phyloP scores from a whole-genome alignment of 1,140 invertebrate genomes.

The Monochamus saltuarius region DNA sequence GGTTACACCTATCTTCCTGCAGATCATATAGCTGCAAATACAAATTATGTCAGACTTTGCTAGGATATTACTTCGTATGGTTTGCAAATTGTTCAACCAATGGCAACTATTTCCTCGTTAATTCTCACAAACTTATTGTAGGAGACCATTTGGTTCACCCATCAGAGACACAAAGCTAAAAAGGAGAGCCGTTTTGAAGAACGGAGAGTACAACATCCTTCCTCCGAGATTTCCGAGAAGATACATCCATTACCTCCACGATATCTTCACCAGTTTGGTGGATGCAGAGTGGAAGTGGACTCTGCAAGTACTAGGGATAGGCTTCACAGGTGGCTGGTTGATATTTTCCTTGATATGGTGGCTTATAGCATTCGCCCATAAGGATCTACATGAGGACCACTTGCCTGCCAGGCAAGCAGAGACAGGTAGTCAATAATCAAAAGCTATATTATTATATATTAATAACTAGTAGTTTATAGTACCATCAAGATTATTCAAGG shows the following conservation, averaged over 20 bases:
- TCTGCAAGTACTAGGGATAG: constrained; percentile 59
- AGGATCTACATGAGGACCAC: constrained; percentile 79
- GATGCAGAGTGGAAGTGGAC: constrained; percentile 94
- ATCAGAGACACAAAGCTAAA: background rate
- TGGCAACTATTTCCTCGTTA: too few relatives aligned
- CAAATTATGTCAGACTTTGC: too few relatives aligned
- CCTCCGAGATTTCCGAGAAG: constrained; percentile 83
- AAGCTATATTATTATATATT: background rate
- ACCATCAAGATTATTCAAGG: background rate
- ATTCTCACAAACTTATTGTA: background rate
- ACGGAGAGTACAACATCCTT: constrained; percentile 90
- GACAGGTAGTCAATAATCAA: background rate
- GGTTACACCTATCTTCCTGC: too few relatives aligned
- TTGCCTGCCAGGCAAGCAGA: constrained; percentile 25
- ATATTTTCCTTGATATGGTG: constrained; percentile 92
- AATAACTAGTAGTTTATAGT: background rate
- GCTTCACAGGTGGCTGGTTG: constrained; percentile 90
- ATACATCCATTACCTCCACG: constrained; percentile 85
- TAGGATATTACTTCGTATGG: too few relatives aligned
- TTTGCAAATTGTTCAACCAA: too few relatives aligned
- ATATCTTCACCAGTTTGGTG: constrained; percentile 81
- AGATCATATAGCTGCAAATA: too few relatives aligned
- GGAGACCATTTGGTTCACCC: constrained; percentile 1
- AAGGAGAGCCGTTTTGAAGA: constrained; percentile 81
- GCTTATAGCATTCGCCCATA: constrained; percentile 90